phyloP scores from a whole-genome alignment of 2,113 vertebrate species.

The Recurvirostra avosetta region DNA sequence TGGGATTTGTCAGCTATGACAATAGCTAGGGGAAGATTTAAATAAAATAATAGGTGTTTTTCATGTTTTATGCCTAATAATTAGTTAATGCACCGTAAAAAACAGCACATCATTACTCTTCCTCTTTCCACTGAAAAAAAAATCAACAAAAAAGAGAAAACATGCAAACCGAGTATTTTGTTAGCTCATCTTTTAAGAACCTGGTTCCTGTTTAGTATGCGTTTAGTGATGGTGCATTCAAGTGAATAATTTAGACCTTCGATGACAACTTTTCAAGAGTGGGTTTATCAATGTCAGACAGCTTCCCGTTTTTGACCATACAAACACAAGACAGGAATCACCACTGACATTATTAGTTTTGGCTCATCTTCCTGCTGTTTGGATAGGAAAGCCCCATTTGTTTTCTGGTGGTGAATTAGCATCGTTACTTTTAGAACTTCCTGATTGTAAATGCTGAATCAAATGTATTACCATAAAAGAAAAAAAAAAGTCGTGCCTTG shows the following conservation, averaged over 20 bases:
- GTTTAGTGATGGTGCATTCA: not conserved
- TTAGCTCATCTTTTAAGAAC: not conserved
- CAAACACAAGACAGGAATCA: not conserved
- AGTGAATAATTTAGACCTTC: slow-evolving; percentile 20
- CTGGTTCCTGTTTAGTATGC: not conserved
- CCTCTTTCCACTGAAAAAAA: not conserved
- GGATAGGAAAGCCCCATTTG: not conserved
- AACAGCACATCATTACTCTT: not conserved
- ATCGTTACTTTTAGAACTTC: not conserved
- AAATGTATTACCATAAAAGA: not conserved
- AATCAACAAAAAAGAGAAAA: not conserved
- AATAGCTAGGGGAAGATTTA: not conserved
- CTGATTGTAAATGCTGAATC: not conserved
- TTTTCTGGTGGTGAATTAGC: not conserved
- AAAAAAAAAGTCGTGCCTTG: not conserved
- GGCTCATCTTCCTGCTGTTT: not conserved
- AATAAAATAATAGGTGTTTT: slow-evolving; percentile 31
- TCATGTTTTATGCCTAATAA: slow-evolving; percentile 4
- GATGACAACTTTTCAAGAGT: slow-evolving; percentile 12
- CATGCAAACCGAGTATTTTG: not conserved
- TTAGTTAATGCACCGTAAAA: not conserved
- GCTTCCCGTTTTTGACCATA: not conserved
- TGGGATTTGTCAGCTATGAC: not conserved
- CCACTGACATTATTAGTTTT: not conserved
- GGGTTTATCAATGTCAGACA: slow-evolving; percentile 49